Base-by-base conservation (phyloP, 64 coral and sea anemone genomes). In the Exaiptasia diaphana region DNA sequence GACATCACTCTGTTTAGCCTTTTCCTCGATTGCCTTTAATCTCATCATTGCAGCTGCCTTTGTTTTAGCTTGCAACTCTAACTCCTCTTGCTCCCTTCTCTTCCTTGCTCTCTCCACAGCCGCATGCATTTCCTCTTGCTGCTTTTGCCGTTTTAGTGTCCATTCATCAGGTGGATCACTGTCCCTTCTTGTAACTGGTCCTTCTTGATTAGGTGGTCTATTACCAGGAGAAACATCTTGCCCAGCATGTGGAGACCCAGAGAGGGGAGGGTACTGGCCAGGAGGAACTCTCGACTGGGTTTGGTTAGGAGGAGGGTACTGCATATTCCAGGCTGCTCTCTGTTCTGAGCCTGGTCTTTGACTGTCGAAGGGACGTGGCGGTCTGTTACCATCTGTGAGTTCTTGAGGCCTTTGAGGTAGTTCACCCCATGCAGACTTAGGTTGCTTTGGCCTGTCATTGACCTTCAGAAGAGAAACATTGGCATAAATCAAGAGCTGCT, bases 41-140 rank as follows among this genome's bases (percentile, higher is more conserved):
- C 93, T 99, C 38, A 73, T 89, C 23, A 69, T 43, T 22, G 89
- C 74, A 44, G 80, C 95, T 37, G 95, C 90, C 79, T 76, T 78
- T 21, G 84, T 85, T 9, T 93, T 71, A n/a, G 58, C 65, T 55
- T 85, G 53, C 14, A 78, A 62, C 35, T 68, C 76, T 4, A 72
- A 67, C 59, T 99, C 95, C 5, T 99, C 95, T 18, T 85, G 71
- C 71, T 89, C 85, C 13, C 90, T 77, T 33, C 95, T 83, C 63
- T 67, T 92, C 23, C 90, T 88, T 20, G 95, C 95, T 41, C 90
- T 85, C 38, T 99, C 95, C 24, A 99, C 86, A 56, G 83, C 83
- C 21, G 76, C 83, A 34, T 88, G 90, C 95, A 88, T 84, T 53
- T 88, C 85, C 59, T 82, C 79, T 70, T 87, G 82, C 21, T 92